Percentiles rank a stretch among this genome's conserved stretches.
phyloP scores from a whole-genome alignment of 1,140 invertebrate species.

The Pseudomyrmex sp. region DNA sequence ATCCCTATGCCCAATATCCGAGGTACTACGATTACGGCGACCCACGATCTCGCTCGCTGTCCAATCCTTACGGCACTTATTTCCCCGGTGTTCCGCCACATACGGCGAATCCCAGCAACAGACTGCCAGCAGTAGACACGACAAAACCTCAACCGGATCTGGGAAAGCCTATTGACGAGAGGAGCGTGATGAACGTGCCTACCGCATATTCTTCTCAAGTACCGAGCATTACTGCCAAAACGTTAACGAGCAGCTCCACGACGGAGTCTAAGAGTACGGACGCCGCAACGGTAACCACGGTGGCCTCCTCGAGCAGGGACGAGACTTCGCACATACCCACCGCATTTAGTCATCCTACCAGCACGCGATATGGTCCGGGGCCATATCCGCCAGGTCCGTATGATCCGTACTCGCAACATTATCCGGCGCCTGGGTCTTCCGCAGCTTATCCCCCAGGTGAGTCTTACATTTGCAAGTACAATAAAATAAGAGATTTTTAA shows the following conservation, averaged over 20 bases:
- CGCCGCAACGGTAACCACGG: slow-evolving; percentile 45
- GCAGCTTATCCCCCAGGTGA: slow-evolving; percentile 81
- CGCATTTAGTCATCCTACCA: slow-evolving; percentile 83
- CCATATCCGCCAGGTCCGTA: slow-evolving; percentile 85
- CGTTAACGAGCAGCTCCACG: slow-evolving; percentile 56
- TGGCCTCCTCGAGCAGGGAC: slow-evolving; percentile 62
- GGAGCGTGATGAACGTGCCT: slow-evolving; percentile 68
- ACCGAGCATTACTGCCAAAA: slow-evolving; percentile 69
- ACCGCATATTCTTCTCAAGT: slow-evolving; percentile 68
- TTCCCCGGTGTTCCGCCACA: slow-evolving; percentile 77
- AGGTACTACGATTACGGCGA: slow-evolving; percentile 83
- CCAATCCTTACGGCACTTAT: slow-evolving; percentile 81
- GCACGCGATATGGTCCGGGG: slow-evolving; percentile 83
- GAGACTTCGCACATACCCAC: slow-evolving; percentile 79
- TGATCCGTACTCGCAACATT: slow-evolving; percentile 85
- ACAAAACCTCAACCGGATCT: slow-evolving; percentile 70
- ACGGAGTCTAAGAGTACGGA: slow-evolving; percentile 71
- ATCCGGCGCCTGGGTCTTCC: slow-evolving; percentile 81
- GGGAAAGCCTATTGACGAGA: slow-evolving; percentile 75
- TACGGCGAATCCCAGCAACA: slow-evolving; percentile 67
- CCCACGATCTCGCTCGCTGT: slow-evolving; percentile 79
- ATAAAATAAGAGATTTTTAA: background rate
- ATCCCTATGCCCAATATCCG: slow-evolving; percentile 83
- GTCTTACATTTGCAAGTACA: slow-evolving; percentile 32
- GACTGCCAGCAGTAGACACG: slow-evolving; percentile 64